phyloP scores from a whole-genome alignment of 2,888 invertebrate genomes.

The Drosophila neoperkinsi region DNA sequence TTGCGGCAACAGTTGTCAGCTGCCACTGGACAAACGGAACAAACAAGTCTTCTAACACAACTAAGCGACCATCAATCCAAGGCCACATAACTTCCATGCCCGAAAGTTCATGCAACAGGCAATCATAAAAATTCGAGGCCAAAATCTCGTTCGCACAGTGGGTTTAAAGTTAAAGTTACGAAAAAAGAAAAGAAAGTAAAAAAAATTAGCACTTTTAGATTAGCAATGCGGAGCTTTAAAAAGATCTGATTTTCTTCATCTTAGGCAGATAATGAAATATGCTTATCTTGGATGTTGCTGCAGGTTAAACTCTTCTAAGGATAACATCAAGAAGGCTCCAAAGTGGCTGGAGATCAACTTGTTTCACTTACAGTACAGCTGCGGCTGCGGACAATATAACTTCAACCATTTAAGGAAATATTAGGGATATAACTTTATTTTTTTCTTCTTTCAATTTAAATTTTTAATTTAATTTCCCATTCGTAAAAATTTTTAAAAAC shows the following conservation, averaged over 20 bases:
- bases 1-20: constrained; percentile 46
- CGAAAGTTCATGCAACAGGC: constrained; percentile 69
- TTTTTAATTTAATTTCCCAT: neutral
- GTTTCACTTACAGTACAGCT: neutral
- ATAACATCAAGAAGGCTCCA: neutral
- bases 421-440: rapidly evolving
- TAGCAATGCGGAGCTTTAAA: neutral
- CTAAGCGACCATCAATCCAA: constrained; percentile 1
- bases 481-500: neutral
- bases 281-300: neutral
- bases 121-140: constrained; percentile 44
- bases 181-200: neutral
- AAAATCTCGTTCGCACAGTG: constrained; percentile 19
- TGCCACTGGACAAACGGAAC: constrained; percentile 18
- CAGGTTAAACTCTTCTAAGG: neutral
- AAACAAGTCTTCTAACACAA: constrained; percentile 6
- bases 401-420: neutral
- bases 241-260: neutral
- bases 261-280: neutral
- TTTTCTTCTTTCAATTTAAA: neutral
- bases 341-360: neutral
- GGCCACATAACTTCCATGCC: constrained; percentile 16
- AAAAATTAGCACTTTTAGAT: neutral
- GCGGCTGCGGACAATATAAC: neutral
- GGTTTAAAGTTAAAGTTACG: neutral